These are phyloP conservation scores for Pandion haliaetus DNA, from an alignment of 2,113 vertebrate genomes.

Conservation along the genomic window DNA sequence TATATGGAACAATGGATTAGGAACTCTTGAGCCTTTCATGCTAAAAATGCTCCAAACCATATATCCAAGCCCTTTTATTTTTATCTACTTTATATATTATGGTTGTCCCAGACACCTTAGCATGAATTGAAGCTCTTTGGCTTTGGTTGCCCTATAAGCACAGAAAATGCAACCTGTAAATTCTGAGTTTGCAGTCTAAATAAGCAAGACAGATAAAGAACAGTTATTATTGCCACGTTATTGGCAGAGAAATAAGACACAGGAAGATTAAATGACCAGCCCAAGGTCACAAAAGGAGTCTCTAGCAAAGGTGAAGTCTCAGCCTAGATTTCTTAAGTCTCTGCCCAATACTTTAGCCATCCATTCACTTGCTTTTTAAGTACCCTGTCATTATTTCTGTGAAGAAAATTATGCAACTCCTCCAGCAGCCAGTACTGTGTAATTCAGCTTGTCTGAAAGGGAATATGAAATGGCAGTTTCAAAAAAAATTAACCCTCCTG, in stretches of 20 bases:
- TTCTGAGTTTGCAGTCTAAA: neutral
- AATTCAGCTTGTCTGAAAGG: conserved; percentile 52
- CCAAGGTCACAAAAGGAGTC: neutral
- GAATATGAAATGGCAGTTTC: conserved; percentile 45
- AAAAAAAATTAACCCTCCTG: conserved; percentile 47
- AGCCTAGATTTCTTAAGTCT: neutral
- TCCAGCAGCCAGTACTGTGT: conserved; percentile 36
- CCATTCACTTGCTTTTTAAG: conserved; percentile 31
- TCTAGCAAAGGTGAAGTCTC: conserved; percentile 5
- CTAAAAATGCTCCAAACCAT: neutral
- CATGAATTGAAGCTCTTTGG: neutral
- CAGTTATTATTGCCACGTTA: neutral
- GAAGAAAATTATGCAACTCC: conserved; percentile 32
- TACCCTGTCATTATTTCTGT: conserved; percentile 43
- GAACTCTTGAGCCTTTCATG: neutral
- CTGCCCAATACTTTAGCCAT: conserved; percentile 11
- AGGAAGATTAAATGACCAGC: neutral
- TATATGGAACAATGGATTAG: neutral
- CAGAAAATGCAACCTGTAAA: neutral
- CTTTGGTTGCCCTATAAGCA: neutral
- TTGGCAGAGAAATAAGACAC: neutral
- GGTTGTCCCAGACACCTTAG: neutral
- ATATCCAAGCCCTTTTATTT: neutral
- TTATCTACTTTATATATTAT: rapidly evolving
- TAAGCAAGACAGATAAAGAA: neutral